These are phyloP conservation scores for Poicephalus gulielmi DNA, from an alignment of 2,113 vertebrate genomes.

Conservation along the genomic window DNA sequence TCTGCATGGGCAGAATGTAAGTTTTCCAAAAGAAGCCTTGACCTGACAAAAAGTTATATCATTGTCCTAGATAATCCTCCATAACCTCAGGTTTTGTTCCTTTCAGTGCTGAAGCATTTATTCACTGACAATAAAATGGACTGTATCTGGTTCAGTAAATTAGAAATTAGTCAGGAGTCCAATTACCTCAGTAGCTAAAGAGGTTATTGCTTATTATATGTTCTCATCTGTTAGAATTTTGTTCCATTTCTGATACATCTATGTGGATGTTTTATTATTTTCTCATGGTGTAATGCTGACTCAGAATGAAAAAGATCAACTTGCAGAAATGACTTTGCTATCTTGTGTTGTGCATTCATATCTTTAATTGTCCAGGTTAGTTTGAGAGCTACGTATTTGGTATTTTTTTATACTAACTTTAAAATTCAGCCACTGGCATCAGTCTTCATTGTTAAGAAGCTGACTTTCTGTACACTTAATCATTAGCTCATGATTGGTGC, in stretches of 20 bases:
- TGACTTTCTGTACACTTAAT: not conserved
- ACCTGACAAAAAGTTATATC: not conserved
- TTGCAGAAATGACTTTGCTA: not conserved
- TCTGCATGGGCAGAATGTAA: not conserved
- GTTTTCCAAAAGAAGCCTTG: not conserved
- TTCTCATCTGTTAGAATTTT: not conserved
- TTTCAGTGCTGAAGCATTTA: not conserved
- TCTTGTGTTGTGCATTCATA: not conserved
- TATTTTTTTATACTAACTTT: not conserved
- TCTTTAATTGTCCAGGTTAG: not conserved
- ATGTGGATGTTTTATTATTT: not conserved
- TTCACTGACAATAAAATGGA: not conserved
- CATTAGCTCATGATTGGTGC: not conserved
- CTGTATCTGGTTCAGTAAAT: not conserved
- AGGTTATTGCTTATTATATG: not conserved
- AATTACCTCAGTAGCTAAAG: not conserved
- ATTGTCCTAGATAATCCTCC: not conserved
- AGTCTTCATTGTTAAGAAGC: not conserved
- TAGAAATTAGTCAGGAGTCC: not conserved
- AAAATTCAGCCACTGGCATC: not conserved
- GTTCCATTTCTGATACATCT: not conserved
- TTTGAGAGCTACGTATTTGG: not conserved
- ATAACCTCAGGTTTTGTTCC: not conserved
- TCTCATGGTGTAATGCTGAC: not conserved
- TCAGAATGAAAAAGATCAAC: not conserved